phyloP scores from a whole-genome alignment of 1,140 invertebrate genomes.

The Thereuonema tuberculata region DNA sequence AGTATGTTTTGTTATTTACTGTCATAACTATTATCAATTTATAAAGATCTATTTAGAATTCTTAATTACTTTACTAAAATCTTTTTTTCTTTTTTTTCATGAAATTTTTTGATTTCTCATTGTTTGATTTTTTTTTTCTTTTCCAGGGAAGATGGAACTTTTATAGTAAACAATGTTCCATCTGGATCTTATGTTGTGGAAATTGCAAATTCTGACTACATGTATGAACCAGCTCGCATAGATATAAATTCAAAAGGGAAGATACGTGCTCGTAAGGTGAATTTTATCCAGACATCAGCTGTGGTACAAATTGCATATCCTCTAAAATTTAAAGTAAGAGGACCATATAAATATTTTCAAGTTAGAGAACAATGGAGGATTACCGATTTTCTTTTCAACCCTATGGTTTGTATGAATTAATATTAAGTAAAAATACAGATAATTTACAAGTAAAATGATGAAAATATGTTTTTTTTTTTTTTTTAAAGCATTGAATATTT shows the following conservation, averaged over 20 bases:
- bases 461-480: no score
- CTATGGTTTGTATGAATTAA: constrained; percentile 50
- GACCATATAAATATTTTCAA: constrained; percentile 82
- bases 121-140: constrained; percentile 21
- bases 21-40: no score
- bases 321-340: constrained; percentile 65
- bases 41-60: no score
- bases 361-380: constrained; percentile 84
- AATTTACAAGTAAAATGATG: no score
- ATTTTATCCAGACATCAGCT: constrained; percentile 73
- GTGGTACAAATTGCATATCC: constrained; percentile 73
- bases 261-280: constrained; percentile 84
- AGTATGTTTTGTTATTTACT: no score
- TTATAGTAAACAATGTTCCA: constrained; percentile 73
- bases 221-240: constrained; percentile 81
- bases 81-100: constrained; percentile 11
- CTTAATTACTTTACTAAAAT: no score
- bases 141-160: constrained; percentile 75
- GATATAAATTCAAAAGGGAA: constrained; percentile 96
- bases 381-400: constrained; percentile 89
- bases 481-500: no score
- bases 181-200: constrained; percentile 93
- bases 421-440: constrained; percentile 9
- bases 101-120: constrained; percentile 16
- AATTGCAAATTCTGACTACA: constrained; percentile 74